Base-by-base conservation (phyloP, 2,113 vertebrate species). In the Tachysurus fulvidraco region DNA sequence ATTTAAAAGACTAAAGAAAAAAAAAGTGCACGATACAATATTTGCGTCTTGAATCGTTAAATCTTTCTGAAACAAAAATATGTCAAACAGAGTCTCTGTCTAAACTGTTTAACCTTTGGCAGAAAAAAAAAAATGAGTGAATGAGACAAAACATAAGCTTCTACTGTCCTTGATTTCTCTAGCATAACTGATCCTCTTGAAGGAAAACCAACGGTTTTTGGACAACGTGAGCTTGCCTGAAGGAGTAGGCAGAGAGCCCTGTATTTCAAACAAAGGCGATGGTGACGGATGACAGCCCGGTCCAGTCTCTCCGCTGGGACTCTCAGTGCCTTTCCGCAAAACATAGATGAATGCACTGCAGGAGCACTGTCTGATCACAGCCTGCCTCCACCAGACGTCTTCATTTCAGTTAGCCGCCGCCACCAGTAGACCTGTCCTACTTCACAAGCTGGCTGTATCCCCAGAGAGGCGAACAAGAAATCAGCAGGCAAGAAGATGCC, bases 301-400 rank as follows among this genome's bases (percentile, higher is more conserved):
- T 76, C 74, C 23, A 52, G 5, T 25, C 28, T 16, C 77, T 88
- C 89, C 41, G 54, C 64, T 46, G 84, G 82, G 84, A 88, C 28
- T n/a, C 59, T 57, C 55, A 77, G 64, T 12, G 74, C 76, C 76
- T 67, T 80, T 80, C n/a, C 73, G 46, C 79, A 55, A 69, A 82
- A 57, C 57, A 71, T 64, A 81, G 74, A 23, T 55, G 69, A 84
- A 76, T 85, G 80, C 74, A 85, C 54, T 62, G 65, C 28, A 60
- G 52, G 64, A 82, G 44, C 59, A 21, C 78, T 36, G 76, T 86
- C 81, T 81, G 71, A 74, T 85, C 74, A 84, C 76, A 88, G 73
- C 19, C 85, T 21, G 76, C 55, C 86, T 84, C n/a, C 23, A 23
- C 52, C 77, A 88, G 77, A 91, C 74, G n/a, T 90, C 90, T 91